A percentile compares a stretch with the other conserved stretches of the same genome.
phyloP scores from a whole-genome alignment of 2,113 vertebrate species.

The Nicator chloris region DNA sequence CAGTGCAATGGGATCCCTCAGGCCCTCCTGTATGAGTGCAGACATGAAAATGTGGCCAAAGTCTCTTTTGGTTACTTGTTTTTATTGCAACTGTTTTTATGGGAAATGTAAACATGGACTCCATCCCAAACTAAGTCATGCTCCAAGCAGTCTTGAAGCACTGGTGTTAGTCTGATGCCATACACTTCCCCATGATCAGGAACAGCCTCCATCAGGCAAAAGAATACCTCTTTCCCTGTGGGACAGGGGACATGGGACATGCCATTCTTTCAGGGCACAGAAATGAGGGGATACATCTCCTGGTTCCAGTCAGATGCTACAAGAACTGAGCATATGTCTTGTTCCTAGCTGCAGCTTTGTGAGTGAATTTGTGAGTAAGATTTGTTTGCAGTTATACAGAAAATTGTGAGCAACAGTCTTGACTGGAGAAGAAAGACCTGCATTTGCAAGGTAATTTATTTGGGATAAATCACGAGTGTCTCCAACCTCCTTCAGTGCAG shows the following conservation, averaged over 20 bases:
- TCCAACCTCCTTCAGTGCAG: neutral
- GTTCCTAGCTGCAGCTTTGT: neutral
- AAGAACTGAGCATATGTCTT: neutral
- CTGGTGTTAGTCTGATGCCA: neutral
- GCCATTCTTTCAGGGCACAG: neutral
- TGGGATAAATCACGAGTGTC: neutral
- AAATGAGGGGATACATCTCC: neutral
- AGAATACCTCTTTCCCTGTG: neutral
- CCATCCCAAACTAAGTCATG: neutral
- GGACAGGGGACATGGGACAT: neutral
- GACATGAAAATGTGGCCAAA: neutral
- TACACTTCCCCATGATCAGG: neutral
- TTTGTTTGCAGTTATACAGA: neutral
- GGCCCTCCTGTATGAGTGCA: neutral
- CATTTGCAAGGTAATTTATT: neutral
- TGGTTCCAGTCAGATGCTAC: neutral
- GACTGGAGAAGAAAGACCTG: neutral
- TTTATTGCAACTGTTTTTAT: neutral
- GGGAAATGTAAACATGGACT: neutral
- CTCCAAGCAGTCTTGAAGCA: neutral
- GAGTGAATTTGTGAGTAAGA: neutral
- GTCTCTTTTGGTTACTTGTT: neutral
- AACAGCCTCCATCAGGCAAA: neutral
- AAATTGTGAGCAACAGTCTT: neutral
- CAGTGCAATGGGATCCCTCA: neutral